Evolutionary conservation across 2,888 invertebrate species (phyloP).

Genomic region (Latrodectus hesperus): DNA sequence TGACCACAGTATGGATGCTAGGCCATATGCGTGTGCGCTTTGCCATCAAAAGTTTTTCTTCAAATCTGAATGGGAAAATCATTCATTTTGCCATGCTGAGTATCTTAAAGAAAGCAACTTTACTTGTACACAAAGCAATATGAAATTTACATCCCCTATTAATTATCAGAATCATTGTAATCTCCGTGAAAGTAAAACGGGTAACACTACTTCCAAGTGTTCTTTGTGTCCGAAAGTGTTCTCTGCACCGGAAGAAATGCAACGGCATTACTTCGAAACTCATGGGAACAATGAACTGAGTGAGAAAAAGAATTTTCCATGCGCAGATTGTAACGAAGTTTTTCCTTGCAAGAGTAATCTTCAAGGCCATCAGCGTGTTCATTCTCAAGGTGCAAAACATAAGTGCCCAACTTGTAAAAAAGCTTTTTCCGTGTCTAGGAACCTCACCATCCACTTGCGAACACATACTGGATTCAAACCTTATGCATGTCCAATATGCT

Average conservation of each 20-base stretch:
- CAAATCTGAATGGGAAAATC: constrained; percentile 92
- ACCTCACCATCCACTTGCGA: constrained; percentile 75
- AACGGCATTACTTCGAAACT: constrained; percentile 90
- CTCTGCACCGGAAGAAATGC: constrained; percentile 89
- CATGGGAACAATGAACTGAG: constrained; percentile 80
- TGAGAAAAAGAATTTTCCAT: constrained; percentile 73
- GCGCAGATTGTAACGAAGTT: constrained; percentile 76
- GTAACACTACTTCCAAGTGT: constrained; percentile 81
- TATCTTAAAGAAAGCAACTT: constrained; percentile 82
- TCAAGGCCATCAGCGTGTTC: constrained; percentile 77
- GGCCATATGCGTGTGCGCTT: constrained; percentile 89
- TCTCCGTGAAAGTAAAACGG: constrained; percentile 80
- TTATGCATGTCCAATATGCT: constrained; percentile 76
- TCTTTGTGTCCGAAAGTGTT: constrained; percentile 91
- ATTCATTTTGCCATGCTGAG: constrained; percentile 75
- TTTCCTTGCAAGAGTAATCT: constrained; percentile 77
- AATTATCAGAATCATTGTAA: constrained; percentile 91
- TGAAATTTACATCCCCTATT: constrained; percentile 86
- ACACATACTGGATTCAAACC: constrained; percentile 76
- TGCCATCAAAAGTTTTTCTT: constrained; percentile 93
- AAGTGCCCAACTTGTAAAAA: constrained; percentile 76
- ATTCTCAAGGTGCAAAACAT: constrained; percentile 74
- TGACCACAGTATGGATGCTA: constrained; percentile 85
- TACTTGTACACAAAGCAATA: constrained; percentile 86
- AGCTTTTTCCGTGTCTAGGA: constrained; percentile 74